Evolutionary conservation across 64 coral and sea anemone genomes (phyloP), one percentile per base, ranked within the genome.

Genomic region (Acropora yongei): DNA sequence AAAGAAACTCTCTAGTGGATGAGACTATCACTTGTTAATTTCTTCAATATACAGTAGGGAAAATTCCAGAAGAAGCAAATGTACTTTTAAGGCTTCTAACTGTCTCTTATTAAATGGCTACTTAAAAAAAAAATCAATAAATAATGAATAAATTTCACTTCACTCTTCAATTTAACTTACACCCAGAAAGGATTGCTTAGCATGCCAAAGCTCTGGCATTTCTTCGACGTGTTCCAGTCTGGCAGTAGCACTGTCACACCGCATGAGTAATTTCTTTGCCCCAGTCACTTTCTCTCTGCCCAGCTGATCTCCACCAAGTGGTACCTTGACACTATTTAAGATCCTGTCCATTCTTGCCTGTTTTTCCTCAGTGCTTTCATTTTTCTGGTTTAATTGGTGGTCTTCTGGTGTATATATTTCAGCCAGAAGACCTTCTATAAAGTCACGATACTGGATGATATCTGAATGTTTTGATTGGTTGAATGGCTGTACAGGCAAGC

Each of bases 161-260:
- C n/a, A n/a, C n/a, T n/a, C n/a, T n/a, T n/a, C n/a, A n/a, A n/a
- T n/a, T n/a, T n/a, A n/a, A n/a, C n/a, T n/a, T n/a, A n/a, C n/a
- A n/a, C n/a, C n/a, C n/a, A n/a, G n/a, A n/a, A n/a, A n/a, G n/a
- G n/a, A n/a, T n/a, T 94, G 93, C 43, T 94, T 94, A 49, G 79
- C 58, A 76, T 94, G 93, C 87, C 93, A 94, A 49, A 94, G 72
- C 76, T 87, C 93, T 66, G 80, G 87, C 46, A 66, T 43, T 58
- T 94, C 93, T 75, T 89, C 51, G 77, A 94, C 86, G 78, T 84
- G 82, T 8, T 94, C 93, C 69, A 94, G 76, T 12, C 80, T 63
- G n/a, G 89, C 87, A 76, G 49, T 42, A 19, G 67, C 45, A 19
- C 30, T 74, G 72, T 94, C 93, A 90, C 93, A 94, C 66, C 93